Conservation (phyloP, 2,113 vertebrate genomes). For the Chlamydotis undulata region DNA sequence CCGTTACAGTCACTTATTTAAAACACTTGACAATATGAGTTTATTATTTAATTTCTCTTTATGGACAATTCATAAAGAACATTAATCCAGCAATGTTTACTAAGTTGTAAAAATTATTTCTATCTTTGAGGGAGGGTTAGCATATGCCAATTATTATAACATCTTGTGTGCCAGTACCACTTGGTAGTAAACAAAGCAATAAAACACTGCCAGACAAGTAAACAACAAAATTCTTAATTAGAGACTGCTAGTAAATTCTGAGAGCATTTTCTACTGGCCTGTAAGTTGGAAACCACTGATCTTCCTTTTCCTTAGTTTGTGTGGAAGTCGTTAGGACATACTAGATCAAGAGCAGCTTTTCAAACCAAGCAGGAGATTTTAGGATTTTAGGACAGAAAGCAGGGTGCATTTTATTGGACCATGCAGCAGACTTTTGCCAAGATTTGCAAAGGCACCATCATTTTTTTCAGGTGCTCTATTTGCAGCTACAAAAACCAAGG, state of each 20-base stretch:
- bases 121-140: background rate
- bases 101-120: background rate
- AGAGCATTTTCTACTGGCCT: background rate
- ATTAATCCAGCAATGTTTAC: constrained; percentile 30
- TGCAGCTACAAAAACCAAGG: background rate
- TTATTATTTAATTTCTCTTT: constrained; percentile 24
- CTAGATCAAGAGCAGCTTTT: background rate
- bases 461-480: background rate
- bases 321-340: background rate
- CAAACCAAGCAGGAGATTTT: background rate
- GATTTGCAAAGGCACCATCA: background rate
- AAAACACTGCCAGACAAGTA: constrained; percentile 33
- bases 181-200: constrained; percentile 44
- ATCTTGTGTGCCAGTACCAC: background rate
- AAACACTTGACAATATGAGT: background rate
- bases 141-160: constrained; percentile 32
- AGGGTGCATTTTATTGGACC: background rate
- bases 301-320: background rate
- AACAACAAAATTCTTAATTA: constrained; percentile 5
- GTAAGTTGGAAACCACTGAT: background rate
- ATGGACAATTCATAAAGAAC: background rate
- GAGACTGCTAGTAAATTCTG: background rate
- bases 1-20: background rate
- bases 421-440: background rate
- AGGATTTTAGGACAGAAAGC: background rate